Base-by-base conservation (phyloP, 2,113 vertebrate genomes). In the human (Homo sapiens) region DNA sequence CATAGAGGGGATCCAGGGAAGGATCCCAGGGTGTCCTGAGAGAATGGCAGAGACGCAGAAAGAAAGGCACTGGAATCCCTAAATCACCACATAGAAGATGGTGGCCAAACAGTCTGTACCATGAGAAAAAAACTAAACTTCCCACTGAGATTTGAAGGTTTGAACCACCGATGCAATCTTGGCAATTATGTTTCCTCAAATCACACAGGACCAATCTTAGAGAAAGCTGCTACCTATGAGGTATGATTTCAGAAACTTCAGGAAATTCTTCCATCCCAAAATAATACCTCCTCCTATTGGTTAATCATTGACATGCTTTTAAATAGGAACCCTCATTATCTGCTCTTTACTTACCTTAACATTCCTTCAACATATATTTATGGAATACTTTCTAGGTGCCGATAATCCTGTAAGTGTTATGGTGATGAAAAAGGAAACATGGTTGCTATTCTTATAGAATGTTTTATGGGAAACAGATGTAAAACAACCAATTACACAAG, bases 231-330 rank as follows among this genome's bases (percentile, higher is more conserved):
- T 92, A 38, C 43, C 88, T 89, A 25, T 61, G 32, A 64, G 61
- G 30, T 59, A 85, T 70, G 22, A 87, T 89, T 96, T 81, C 66
- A 89, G 43, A 89, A 81, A 90, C 13, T 91, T 84, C 13, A 86
- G 40, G 38, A 93, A 94, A 68, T 75, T 93, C 22, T 3, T 68
- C 45, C 4, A 48, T 35, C 13, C 68, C 75, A 2, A 92, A 86
- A 93, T 80, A 87, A 18, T 72, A 17, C 20, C 27, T 90, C 40
- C 8, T 97, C 25, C 35, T 93, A 38, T 52, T 97, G 61, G 20
- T 43, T 75, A 94, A 75, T 35, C 70, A 48, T 40, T 68, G 22
- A 84, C 90, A 95, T 89, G 27, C 16, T 88, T 97, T 85, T 93
- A 40, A 96, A 40, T 40, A 80, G 30, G 32, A 61, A 83, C 17